A percentile compares a stretch with the other conserved stretches of the same genome.
phyloP scores from a whole-genome alignment of 35 echinoderm and acorn worm genomes.

The Heliocidaris tuberculata region DNA sequence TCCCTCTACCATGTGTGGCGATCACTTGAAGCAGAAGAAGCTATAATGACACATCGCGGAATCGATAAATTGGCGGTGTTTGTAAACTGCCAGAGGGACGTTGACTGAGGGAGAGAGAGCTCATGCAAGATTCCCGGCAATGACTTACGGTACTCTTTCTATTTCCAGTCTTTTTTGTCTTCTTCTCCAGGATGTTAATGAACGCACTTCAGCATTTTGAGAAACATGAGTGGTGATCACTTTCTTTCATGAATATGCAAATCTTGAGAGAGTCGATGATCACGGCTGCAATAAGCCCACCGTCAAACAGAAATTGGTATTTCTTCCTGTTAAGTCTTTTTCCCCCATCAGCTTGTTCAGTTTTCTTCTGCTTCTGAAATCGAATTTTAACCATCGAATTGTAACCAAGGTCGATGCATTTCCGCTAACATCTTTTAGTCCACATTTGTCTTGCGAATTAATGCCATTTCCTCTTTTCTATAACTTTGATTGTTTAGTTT shows the following conservation, averaged over 20 bases:
- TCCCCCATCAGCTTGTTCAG: too few species aligned
- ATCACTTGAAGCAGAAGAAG: constrained; percentile 1
- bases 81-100: constrained; percentile 1
- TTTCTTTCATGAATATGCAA: neutral
- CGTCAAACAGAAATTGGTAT: too few species aligned
- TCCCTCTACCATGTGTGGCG: neutral
- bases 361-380: too few species aligned
- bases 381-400: too few species aligned
- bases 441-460: too few species aligned
- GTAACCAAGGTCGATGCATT: too few species aligned
- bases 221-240: neutral
- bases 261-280: neutral
- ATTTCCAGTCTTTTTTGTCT: too few species aligned
- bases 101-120: neutral
- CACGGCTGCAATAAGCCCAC: neutral
- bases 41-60: neutral
- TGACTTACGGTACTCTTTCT: neutral
- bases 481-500: neutral
- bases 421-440: too few species aligned
- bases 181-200: neutral
- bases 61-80: constrained; percentile 1
- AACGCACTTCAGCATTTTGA: neutral
- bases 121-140: neutral
- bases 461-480: too few species aligned
- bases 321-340: too few species aligned